Evolutionary conservation across 2,797 vertebrate species (phyloP), one percentile per base, ranked within the genome.

Genomic region (Hozukius guyotensis): DNA sequence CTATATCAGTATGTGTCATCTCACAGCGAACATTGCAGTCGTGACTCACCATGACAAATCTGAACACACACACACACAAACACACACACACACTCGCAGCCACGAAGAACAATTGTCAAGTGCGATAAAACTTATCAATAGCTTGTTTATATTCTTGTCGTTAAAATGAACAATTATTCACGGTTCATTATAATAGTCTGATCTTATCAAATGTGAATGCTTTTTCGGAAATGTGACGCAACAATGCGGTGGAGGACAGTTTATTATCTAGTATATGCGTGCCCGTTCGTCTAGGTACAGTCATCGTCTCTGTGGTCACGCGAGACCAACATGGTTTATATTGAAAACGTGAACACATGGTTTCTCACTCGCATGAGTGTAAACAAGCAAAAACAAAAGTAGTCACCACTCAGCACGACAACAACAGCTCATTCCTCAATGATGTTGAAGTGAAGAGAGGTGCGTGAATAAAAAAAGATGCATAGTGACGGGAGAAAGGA

Each of bases 1-100:
- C 66, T 85, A 22, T 80, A 88, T 87, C 87, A 83, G 81, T 65
- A 75, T 91, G 89, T 90, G 88, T 91, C 91, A 91, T 89, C 86
- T 55, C 72, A 71, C 71, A 80, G 74, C 70, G 81, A 87, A 75
- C 74, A 76, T 36, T 83, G 59, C 36, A 78, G 78, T 34, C 8
- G 1, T 92, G 88, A 93, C 81, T 92, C 88, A 92, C 59, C 18
- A 25, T 81, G 77, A 86, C 75, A 77, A 68, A 87, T 77, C 65
- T 66, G 46, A 82, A 72, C 18, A 56, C 62, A 14, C 70, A 66
- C 31, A 8, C 60, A 55, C 53, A 65, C 36, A 72, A 9, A 32
- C 71, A 38, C 36, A 38, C 36, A 32, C 32, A 1, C 46, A 52
- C 46, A 52, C 18, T 52, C 18, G 7, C 16, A 29, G 13, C 2